Evolutionary conservation across 2,113 vertebrate genomes (phyloP).

Genomic region (Verasper variegatus): DNA sequence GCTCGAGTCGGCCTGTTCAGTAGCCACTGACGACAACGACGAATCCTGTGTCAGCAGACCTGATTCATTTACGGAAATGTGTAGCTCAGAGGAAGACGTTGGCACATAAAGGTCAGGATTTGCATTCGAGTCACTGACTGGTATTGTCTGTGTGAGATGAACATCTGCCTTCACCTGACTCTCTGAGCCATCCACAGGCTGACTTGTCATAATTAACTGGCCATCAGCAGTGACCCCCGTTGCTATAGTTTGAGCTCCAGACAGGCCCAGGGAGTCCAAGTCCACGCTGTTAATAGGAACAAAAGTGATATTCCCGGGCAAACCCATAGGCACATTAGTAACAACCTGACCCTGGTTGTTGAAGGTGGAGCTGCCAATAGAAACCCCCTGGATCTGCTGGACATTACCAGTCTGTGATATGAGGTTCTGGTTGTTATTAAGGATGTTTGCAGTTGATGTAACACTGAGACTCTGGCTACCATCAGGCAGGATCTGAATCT

Average conservation of each 20-base stretch:
- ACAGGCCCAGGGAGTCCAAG: constrained; percentile 96
- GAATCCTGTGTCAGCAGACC: constrained; percentile 92
- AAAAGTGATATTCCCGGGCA: constrained; percentile 99
- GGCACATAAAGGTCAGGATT: constrained; percentile 97
- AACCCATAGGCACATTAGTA: constrained; percentile 95
- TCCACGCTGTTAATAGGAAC: constrained; percentile 98
- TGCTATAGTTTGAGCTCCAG: constrained; percentile 96
- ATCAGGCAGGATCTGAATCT: constrained; percentile 97
- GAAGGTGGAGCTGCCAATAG: constrained; percentile 93
- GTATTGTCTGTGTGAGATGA: constrained; percentile 90
- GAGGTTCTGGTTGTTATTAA: constrained; percentile 90
- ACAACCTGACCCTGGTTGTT: constrained; percentile 97
- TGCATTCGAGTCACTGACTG: constrained; percentile 86
- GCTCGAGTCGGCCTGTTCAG: constrained; percentile 86
- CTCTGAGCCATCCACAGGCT: constrained; percentile 90
- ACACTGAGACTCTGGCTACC: constrained; percentile 91
- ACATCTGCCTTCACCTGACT: constrained; percentile 90
- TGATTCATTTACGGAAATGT: constrained; percentile 89
- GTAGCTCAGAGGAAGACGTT: constrained; percentile 93
- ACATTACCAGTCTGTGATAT: constrained; percentile 95
- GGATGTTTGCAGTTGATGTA: constrained; percentile 89
- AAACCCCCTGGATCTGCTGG: constrained; percentile 94
- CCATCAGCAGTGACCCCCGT: constrained; percentile 96
- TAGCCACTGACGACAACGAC: constrained; percentile 80
- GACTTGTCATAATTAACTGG: constrained; percentile 93